Evolutionary conservation across 2,888 invertebrate genomes (phyloP), one percentile per base, ranked within the genome.

Genomic region (Lycaena phlaeas): DNA sequence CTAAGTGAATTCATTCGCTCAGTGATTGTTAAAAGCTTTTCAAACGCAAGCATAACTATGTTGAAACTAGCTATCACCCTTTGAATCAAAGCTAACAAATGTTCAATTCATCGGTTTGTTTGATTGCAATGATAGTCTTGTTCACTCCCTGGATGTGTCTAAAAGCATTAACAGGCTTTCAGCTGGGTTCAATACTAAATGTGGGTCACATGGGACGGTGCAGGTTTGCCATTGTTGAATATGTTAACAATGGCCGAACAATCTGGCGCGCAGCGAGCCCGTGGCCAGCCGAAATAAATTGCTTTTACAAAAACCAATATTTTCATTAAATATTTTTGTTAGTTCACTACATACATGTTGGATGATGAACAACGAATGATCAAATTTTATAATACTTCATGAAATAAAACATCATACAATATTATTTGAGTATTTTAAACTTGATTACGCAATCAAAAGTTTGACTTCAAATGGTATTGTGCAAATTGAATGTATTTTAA

Each of bases 181-280:
- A 61, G 60, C 55, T 57, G 62, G 69, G 66, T 68, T 57, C 61
- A 42, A 27, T 57, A 61, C 56, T 56, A 59, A 59, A 77, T 68
- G 61, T 76, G 62, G 79, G 77, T 71, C 77, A 69, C 52, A 53
- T 61, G 59, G 61, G 37, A 39, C 63, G 57, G 48, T 61, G 54
- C 51, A 46, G 39, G 39, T 53, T 51, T 50, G 57, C 46, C 47
- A 47, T 67, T 68, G 64, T 67, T 55, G 50, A 75, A 73, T 69
- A 67, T 61, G 55, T 54, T 56, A 41, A 49, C 50, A 49, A 47
- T 47, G 22, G 22, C n/a, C 6, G 30, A 7, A 34, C 22, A 34
- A 18, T 34, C 22, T 22, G 22, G 22, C 9, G 18, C 22, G 18
- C 22, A 12, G 12, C 22, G n/a, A 22, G 18, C 17, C 4, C 12